A percentile compares a stretch with the other conserved stretches of the same genome.
phyloP scores from a whole-genome alignment of 2,888 invertebrate species.

The Diaperis boleti region DNA sequence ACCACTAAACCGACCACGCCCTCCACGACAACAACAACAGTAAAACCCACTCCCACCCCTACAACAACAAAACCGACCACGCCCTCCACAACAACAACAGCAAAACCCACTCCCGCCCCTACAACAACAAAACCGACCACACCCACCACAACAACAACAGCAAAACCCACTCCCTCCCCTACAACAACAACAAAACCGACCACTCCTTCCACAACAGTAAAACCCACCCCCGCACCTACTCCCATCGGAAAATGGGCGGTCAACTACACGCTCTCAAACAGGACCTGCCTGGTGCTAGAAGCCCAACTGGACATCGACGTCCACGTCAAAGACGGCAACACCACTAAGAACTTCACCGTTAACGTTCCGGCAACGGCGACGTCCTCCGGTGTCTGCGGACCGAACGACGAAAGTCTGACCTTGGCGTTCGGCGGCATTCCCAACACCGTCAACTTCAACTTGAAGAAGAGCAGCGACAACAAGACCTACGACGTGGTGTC shows the following conservation, averaged over 20 bases:
- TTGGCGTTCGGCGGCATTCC: conserved; percentile 50
- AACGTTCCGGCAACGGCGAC: conserved; percentile 66
- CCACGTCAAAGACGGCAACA: conserved; percentile 66
- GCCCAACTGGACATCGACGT: conserved; percentile 77
- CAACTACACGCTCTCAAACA: conserved; percentile 58
- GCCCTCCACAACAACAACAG: conserved; percentile 5
- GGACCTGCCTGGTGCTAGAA: conserved; percentile 74
- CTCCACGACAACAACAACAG: conserved; percentile 1
- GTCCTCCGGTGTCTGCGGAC: conserved; percentile 64
- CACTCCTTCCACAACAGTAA: conserved; percentile 49
- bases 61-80: background rate
- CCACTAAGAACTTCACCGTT: conserved; percentile 54
- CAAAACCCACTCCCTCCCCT: conserved; percentile 55
- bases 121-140: conserved; percentile 55
- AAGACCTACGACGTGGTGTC: conserved; percentile 50
- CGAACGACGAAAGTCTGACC: conserved; percentile 59
- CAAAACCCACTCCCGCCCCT: conserved; percentile 49
- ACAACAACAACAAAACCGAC: background rate
- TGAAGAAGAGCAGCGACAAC: conserved; percentile 48
- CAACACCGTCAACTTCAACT: conserved; percentile 45
- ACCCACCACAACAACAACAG: conserved; percentile 56
- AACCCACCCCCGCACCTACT: conserved; percentile 51
- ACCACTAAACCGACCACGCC: background rate
- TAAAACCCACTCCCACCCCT: background rate
- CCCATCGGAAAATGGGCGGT: conserved; percentile 69